A percentile compares a stretch with the other conserved stretches of the same genome.
Evolutionary conservation across 2,113 vertebrate species (phyloP).

Genomic region (Phodopus roborovskii): DNA sequence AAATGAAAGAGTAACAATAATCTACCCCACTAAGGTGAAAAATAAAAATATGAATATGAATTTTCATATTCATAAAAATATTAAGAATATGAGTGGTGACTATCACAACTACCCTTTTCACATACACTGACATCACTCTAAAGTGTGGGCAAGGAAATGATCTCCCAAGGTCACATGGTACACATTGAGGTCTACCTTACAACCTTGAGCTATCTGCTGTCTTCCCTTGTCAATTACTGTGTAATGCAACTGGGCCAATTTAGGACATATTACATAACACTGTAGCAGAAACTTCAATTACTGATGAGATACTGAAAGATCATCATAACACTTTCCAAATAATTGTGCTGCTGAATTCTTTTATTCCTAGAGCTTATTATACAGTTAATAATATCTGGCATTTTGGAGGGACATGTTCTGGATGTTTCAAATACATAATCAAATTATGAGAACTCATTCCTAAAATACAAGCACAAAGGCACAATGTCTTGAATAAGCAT

Average conservation of each 20-base stretch:
- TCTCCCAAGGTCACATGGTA: neutral
- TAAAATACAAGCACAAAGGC: neutral
- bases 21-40: neutral
- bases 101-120: neutral
- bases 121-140: neutral
- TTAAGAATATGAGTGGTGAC: neutral
- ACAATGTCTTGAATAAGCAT: neutral
- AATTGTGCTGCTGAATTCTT: neutral
- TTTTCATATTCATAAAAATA: too few relatives aligned
- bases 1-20: neutral
- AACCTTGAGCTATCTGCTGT: neutral
- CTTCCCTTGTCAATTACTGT: neutral
- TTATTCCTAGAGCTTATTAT: constrained; percentile 5
- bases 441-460: neutral
- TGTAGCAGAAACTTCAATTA: neutral
- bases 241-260: neutral
- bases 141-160: neutral
- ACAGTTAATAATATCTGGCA: neutral
- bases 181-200: neutral
- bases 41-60: too few relatives aligned
- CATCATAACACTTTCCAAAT: neutral
- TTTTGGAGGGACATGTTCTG: neutral
- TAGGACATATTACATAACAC: neutral
- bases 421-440: neutral
- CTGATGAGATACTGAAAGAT: neutral